Evolutionary conservation across 2,113 vertebrate species (phyloP), one percentile per base, ranked within the genome.

Genomic region (Dromaius novaehollandiae): DNA sequence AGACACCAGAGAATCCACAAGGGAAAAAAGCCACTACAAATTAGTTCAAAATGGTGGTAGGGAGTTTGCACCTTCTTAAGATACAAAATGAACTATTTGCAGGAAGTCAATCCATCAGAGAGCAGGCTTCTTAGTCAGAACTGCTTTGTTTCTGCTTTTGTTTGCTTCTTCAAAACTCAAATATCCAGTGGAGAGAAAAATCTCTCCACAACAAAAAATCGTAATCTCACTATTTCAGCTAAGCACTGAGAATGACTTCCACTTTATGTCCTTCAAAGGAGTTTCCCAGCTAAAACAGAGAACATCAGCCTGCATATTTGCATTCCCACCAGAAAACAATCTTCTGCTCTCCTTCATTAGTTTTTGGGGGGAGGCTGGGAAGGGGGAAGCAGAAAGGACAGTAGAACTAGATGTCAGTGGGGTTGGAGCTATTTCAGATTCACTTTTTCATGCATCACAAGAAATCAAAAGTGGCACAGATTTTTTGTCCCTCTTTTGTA

Each of bases 401-500:
- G 61, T 4, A 25, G 51, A 71, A 53, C 56, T 34, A 22, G 53
- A 65, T 77, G 66, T 70, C 48, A 71, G n/a, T 19, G 84, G 82
- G 66, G 63, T 53, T 93, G 38, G n/a, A 89, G 46, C 63, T 42
- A 5, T 55, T 91, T 55, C 77, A n/a, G 42, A 19, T 70, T 79
- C 34, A 8, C 25, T 64, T 80, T 76, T 38, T 87, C 78, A 75
- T 69, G 17, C 63, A 78, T 89, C 68, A 60, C 44, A 71, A 83
- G 70, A 65, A 89, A 91, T 86, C 71, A 81, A 38, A 90, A 88
- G 71, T 21, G 74, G 61, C 74, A 86, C 44, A 32, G 89, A 96
- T 92, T 88, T 92, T 95, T 86, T 74, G 91, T 80, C 50, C 50
- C 55, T 86, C 46, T 94, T 91, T 95, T 96, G 90, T 92, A 95